A percentile compares a stretch with the other conserved stretches of the same genome.
Evolutionary conservation across 2,113 vertebrate genomes (phyloP).

Genomic region (Heptranchias perlo): DNA sequence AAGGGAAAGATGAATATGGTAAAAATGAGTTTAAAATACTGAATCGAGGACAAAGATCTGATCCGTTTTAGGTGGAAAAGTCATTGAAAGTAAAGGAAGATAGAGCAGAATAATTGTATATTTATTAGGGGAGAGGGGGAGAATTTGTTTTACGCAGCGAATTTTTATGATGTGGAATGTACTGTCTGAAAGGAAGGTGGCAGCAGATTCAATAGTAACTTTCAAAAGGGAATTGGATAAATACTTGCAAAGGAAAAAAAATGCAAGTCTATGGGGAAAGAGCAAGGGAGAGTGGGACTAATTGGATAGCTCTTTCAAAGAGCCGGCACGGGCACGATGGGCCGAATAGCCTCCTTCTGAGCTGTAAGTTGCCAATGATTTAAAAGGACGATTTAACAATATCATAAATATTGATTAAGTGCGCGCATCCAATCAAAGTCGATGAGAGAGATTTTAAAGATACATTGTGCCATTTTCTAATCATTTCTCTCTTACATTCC

Average conservation of each 20-base stretch:
- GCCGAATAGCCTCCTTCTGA: background rate
- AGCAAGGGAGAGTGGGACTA: background rate
- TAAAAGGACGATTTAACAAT: background rate
- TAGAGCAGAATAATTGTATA: background rate
- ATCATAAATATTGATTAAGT: background rate
- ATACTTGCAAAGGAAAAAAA: background rate
- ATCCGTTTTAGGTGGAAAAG: background rate
- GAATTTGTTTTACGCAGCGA: background rate
- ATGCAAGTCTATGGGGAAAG: background rate
- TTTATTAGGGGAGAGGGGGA: background rate
- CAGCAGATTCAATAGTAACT: background rate
- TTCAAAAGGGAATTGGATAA: background rate
- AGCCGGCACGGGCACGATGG: background rate
- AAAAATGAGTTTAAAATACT: background rate
- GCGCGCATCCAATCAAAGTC: background rate
- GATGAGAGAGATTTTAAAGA: background rate
- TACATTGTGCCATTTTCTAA: background rate
- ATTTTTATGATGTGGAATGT: background rate
- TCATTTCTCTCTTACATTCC: background rate
- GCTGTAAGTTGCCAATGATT: background rate
- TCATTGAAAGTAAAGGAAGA: background rate
- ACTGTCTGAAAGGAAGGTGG: background rate
- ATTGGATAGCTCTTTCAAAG: no score
- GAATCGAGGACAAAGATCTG: background rate
- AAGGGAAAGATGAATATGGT: background rate